phyloP scores from a whole-genome alignment of 2,888 invertebrate species.

The Cacoxenus indagator region DNA sequence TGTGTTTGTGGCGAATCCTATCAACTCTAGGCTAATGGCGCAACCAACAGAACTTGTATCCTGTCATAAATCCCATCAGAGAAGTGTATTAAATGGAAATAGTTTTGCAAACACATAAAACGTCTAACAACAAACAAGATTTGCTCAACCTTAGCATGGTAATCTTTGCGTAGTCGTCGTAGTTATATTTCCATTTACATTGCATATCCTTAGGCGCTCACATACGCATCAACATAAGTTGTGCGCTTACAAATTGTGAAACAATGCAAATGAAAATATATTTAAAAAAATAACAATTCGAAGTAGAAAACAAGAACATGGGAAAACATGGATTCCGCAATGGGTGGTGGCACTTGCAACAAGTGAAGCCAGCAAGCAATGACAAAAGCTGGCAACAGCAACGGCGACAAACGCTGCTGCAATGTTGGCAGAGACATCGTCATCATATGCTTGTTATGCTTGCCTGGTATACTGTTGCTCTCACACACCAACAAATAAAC shows the following conservation, averaged over 20 bases:
- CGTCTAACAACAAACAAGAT: not conserved
- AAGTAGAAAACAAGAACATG: not conserved
- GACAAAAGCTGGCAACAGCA: constrained; percentile 45
- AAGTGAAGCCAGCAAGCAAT: constrained; percentile 50
- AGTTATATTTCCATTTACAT: not conserved
- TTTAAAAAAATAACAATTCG: constrained; percentile 7
- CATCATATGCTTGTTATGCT: constrained; percentile 29
- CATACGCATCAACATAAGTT: constrained; percentile 42
- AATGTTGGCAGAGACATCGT: not conserved
- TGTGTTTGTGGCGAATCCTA: not conserved
- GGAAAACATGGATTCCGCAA: constrained; percentile 1
- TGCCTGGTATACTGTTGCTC: constrained; percentile 53
- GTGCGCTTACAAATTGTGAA: constrained; percentile 60
- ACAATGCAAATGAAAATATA: constrained; percentile 61
- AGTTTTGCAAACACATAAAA: constrained; percentile 33
- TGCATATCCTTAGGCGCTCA: constrained; percentile 10
- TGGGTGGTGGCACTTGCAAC: constrained; percentile 15
- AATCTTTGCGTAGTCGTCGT: constrained; percentile 6
- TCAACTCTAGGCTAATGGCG: not conserved
- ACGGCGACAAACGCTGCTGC: constrained; percentile 16
- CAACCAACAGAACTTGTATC: not conserved
- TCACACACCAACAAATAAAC: not conserved
- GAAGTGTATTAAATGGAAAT: constrained; percentile 46
- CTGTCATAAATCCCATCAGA: constrained; percentile 42
- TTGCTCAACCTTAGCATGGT: not conserved